Conservation (phyloP, 2,113 vertebrate genomes). For the Crotalus viridis region DNA sequence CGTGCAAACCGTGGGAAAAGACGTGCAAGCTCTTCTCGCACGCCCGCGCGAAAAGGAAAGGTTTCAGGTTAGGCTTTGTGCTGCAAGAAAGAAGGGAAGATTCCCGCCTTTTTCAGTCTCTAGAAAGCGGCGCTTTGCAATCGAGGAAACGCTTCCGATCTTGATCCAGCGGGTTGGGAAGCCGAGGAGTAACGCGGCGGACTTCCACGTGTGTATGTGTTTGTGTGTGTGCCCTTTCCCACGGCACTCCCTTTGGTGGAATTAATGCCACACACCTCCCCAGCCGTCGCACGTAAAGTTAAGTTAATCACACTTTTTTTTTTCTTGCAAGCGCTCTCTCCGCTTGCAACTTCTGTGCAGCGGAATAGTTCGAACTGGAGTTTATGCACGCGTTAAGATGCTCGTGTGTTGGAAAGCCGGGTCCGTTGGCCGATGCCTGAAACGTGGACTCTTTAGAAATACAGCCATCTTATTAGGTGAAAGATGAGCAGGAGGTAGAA, state of each 20-base stretch:
- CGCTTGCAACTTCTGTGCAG: neutral
- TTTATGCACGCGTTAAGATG: neutral
- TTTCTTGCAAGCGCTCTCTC: neutral
- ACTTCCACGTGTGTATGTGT: neutral
- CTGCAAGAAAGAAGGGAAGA: neutral
- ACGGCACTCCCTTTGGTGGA: neutral
- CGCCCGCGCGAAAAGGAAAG: neutral
- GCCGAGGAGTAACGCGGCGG: neutral
- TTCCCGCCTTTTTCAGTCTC: neutral
- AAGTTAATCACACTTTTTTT: neutral
- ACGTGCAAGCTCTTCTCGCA: neutral
- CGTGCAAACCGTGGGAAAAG: neutral
- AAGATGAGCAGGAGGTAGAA: neutral
- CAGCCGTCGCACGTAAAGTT: neutral
- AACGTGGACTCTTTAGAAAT: neutral
- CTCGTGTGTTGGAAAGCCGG: neutral
- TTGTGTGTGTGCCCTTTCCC: neutral
- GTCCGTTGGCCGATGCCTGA: neutral
- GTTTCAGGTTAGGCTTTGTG: neutral
- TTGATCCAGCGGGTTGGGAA: neutral
- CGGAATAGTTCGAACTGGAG: neutral
- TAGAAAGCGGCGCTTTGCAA: neutral
- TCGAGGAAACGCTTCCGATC: neutral
- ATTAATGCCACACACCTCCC: neutral
- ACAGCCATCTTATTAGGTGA: neutral